Evolutionary conservation across 64 coral and sea anemone genomes (phyloP), one percentile per base, ranked within the genome.

Genomic region (Acropora yongei): DNA sequence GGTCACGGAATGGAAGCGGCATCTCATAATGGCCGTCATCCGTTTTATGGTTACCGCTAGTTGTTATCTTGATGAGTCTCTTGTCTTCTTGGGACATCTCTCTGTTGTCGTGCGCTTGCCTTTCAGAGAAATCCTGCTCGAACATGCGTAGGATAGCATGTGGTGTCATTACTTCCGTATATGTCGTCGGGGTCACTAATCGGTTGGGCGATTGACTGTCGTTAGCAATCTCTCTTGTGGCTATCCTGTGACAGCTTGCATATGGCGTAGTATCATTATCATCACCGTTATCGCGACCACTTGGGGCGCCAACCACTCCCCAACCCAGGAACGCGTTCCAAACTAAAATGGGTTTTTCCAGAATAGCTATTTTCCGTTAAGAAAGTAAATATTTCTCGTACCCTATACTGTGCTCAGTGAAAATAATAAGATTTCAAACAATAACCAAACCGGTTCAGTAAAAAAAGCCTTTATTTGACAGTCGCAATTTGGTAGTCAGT

Each of bases 251-350:
- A 43, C 6, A 90, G 55, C 19, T 89, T 82, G 20, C 78, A 50
- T 73, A 61, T 41, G 72, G 88, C 92, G 80, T 94, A 79, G 72
- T 75, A 68, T 40, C 67, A 82, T 44, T 58, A 82, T 8, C 86
- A 87, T 83, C 75, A 57, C 10, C 7, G 51, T 79, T 44, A 89
- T 89, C 82, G 57, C 49, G 49, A 57, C 67, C 49, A 65, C 89
- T n/a, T n/a, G n/a, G n/a, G n/a, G n/a, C n/a, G n/a, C n/a, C n/a
- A n/a, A n/a, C n/a, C n/a, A n/a, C n/a, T n/a, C n/a, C n/a, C n/a
- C n/a, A n/a, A n/a, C n/a, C n/a, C n/a, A n/a, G n/a, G n/a, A n/a
- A n/a, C n/a, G n/a, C n/a, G n/a, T n/a, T n/a, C n/a, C n/a, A n/a
- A n/a, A n/a, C n/a, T n/a, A n/a, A n/a, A n/a, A n/a, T 67, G n/a